Percentiles rank a stretch among this genome's conserved stretches.
Conservation (phyloP, 2,888 invertebrate genomes). For the Chymomyza caudatula region DNA sequence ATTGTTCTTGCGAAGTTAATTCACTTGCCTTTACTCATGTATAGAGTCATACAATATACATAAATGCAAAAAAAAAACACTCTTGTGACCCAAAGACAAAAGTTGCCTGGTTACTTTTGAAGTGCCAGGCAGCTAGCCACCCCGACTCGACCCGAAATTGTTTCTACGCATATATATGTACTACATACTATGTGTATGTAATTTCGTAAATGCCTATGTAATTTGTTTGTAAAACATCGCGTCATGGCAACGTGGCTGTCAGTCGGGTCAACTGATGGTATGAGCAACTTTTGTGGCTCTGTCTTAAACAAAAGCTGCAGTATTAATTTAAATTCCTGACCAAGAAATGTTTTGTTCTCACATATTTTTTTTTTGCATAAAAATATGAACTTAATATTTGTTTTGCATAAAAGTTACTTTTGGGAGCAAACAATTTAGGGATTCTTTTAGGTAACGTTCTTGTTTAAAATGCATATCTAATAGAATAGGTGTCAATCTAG, state of each 20-base stretch:
- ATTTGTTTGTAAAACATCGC: constrained; percentile 41
- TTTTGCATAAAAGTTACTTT: constrained; percentile 6
- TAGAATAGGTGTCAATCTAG: not conserved
- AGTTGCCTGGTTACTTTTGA: constrained; percentile 43
- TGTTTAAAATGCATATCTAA: not conserved
- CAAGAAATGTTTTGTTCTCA: not conserved
- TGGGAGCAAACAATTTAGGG: constrained; percentile 4
- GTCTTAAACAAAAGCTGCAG: constrained; percentile 27
- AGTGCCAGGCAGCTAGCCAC: not conserved
- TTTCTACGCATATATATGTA: not conserved
- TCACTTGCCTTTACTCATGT: no score
- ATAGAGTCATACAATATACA: not conserved
- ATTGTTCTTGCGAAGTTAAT: no score
- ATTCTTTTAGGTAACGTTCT: constrained; percentile 15
- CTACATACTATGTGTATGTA: not conserved
- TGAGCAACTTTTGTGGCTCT: constrained; percentile 13
- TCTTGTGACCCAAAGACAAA: constrained; percentile 31
- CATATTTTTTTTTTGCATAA: not conserved
- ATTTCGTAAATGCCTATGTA: constrained; percentile 35
- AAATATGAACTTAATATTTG: not conserved
- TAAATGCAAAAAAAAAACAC: not conserved
- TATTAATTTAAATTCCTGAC: constrained; percentile 43
- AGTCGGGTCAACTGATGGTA: constrained; percentile 45
- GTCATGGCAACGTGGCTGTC: constrained; percentile 44
- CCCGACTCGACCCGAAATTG: not conserved